Conservation (phyloP, 2,888 invertebrate genomes). For the Lydus trimaculatus region DNA sequence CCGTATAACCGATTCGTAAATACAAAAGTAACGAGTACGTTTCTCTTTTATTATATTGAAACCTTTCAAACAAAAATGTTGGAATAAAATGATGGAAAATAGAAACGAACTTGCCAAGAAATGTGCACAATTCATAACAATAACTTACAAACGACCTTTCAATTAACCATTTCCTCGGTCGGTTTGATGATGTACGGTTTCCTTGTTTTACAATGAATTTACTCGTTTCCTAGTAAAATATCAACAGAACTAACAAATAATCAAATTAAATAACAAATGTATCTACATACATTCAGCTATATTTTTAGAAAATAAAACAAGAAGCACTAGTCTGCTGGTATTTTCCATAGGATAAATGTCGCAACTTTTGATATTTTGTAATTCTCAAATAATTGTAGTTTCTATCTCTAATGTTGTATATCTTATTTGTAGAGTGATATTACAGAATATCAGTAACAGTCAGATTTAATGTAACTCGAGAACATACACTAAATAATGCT, state of each 20-base stretch:
- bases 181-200: background rate
- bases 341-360: background rate
- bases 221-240: background rate
- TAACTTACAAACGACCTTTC: background rate
- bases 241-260: background rate
- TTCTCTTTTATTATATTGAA: too few species aligned
- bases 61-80: background rate
- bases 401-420: background rate
- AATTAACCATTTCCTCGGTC: background rate
- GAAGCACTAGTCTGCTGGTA: background rate
- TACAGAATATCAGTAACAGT: slow-evolving; percentile 10
- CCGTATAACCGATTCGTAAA: background rate
- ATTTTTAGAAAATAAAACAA: background rate
- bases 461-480: slow-evolving; percentile 10
- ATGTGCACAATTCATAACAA: background rate
- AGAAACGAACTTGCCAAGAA: background rate
- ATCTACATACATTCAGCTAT: too few species aligned
- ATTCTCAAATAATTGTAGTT: slow-evolving; percentile 8
- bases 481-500: background rate
- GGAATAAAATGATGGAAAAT: background rate
- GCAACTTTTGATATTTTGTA: background rate
- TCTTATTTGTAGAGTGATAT: slow-evolving; percentile 2
- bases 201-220: background rate
- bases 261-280: too few species aligned
- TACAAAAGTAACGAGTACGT: background rate